phyloP scores from a whole-genome alignment of 2,797 vertebrate genomes.

The Alcedo atthis region DNA sequence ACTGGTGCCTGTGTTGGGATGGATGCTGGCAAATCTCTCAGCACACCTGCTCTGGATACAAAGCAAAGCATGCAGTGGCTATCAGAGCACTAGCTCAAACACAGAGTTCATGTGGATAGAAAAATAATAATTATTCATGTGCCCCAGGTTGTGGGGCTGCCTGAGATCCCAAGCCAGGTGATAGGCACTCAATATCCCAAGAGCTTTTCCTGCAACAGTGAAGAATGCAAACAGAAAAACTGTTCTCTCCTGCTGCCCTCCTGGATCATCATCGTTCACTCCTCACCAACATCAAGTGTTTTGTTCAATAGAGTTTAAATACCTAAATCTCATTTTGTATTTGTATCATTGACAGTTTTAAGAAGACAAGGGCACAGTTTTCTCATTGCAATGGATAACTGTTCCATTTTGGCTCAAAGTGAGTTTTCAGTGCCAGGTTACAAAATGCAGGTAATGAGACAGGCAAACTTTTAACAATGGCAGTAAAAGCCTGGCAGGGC shows the following conservation, averaged over 20 bases:
- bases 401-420: neutral
- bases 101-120: rapidly evolving
- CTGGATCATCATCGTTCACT: rapidly evolving
- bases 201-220: neutral
- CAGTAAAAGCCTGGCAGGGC: neutral
- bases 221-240: rapidly evolving
- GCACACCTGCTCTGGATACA: neutral
- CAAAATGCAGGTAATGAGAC: neutral
- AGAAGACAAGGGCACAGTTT: neutral
- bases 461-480: neutral
- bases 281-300: neutral
- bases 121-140: neutral
- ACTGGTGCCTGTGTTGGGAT: neutral
- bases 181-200: neutral
- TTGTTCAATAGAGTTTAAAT: neutral
- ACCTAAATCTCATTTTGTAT: neutral
- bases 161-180: neutral
- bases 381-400: neutral
- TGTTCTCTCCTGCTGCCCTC: neutral
- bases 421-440: neutral
- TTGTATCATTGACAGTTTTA: slow-evolving; percentile 8
- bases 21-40: neutral
- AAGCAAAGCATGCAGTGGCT: neutral
- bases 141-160: neutral
- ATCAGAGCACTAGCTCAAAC: neutral